A percentile compares a stretch with the other conserved stretches of the same genome.
These are phyloP conservation scores for Galeruca laticollis DNA, from an alignment of 2,888 invertebrate genomes.

Conservation along the genomic window DNA sequence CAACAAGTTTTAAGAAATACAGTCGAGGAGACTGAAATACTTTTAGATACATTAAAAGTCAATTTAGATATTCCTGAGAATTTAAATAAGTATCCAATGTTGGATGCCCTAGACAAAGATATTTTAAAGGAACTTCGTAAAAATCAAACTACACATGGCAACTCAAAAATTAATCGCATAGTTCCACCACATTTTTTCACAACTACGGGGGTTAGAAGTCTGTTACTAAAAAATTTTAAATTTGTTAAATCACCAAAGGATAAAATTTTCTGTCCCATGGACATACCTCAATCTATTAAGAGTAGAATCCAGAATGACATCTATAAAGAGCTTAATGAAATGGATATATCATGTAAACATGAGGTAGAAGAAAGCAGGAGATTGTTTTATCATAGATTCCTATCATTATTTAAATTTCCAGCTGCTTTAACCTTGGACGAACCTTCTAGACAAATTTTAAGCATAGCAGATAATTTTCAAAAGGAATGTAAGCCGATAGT, in stretches of 20 bases:
- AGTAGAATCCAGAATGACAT: slow-evolving; percentile 15
- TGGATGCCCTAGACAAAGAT: slow-evolving; percentile 52
- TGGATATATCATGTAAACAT: neutral
- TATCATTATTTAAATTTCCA: slow-evolving; percentile 49
- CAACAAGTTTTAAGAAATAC: slow-evolving; percentile 37
- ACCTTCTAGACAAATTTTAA: slow-evolving; percentile 28
- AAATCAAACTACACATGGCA: neutral
- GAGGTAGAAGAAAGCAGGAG: slow-evolving; percentile 33
- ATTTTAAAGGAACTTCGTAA: slow-evolving; percentile 47
- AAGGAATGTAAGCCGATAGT: neutral
- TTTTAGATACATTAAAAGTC: slow-evolving; percentile 48
- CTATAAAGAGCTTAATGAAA: neutral
- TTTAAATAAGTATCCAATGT: slow-evolving; percentile 36
- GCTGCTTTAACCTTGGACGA: slow-evolving; percentile 45
- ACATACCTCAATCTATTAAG: neutral
- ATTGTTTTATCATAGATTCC: slow-evolving; percentile 46
- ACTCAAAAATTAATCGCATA: slow-evolving; percentile 22
- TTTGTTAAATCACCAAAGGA: slow-evolving; percentile 16
- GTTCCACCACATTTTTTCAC: slow-evolving; percentile 53
- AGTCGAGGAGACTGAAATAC: slow-evolving; percentile 41
- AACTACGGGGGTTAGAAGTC: slow-evolving; percentile 49
- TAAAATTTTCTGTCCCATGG: slow-evolving; percentile 20
- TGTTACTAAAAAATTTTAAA: slow-evolving; percentile 51
- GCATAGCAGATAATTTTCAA: slow-evolving; percentile 1
- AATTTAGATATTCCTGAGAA: slow-evolving; percentile 52